A percentile compares a stretch with the other conserved stretches of the same genome.
Conservation (phyloP, 2,797 vertebrate species). For the Urosaurus nigricauda region DNA sequence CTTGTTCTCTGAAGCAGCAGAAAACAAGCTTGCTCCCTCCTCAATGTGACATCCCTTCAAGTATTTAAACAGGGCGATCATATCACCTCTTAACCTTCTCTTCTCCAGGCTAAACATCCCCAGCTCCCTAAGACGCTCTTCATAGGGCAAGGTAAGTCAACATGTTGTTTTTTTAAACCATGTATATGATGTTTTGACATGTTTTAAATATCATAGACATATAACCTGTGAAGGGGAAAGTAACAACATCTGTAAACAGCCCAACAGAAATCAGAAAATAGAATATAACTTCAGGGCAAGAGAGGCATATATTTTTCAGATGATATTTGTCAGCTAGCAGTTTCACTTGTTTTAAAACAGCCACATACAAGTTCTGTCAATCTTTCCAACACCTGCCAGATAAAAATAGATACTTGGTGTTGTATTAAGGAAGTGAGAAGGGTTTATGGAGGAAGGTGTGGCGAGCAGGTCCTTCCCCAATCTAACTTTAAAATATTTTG, state of each 20-base stretch:
- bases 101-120: no score
- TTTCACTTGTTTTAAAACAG: conserved; percentile 5
- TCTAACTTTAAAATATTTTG: neutral
- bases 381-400: conserved; percentile 31
- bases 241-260: neutral
- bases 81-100: no score
- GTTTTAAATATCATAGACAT: neutral
- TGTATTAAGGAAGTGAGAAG: conserved; percentile 24
- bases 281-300: no score
- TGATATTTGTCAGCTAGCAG: neutral
- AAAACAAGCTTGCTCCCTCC: no score
- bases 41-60: no score
- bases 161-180: no score
- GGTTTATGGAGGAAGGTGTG: neutral
- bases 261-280: neutral
- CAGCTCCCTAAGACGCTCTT: no score
- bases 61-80: no score
- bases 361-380: neutral
- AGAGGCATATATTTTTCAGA: neutral
- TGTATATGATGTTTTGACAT: neutral
- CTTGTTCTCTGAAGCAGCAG: no score
- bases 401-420: conserved; percentile 9
- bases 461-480: neutral
- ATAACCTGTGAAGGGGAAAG: neutral
- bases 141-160: no score